Conservation (phyloP, 2,888 invertebrate species). For the Saturnia pavonia region DNA sequence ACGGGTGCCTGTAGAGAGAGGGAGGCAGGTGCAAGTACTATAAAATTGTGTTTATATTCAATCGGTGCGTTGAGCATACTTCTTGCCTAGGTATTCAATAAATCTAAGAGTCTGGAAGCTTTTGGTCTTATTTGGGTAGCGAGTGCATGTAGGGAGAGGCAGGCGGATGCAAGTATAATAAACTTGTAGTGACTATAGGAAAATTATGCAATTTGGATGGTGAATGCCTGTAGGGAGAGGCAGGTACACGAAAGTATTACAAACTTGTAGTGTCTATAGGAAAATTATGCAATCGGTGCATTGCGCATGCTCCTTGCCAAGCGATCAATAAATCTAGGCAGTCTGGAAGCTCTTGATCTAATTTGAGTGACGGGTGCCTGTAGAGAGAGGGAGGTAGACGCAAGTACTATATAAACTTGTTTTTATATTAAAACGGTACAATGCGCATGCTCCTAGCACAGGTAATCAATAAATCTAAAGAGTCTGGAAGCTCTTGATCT, state of each 20-base stretch:
- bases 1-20: neutral
- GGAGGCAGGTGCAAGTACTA: neutral
- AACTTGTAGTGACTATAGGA: neutral
- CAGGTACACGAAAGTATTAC: neutral
- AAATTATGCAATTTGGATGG: neutral
- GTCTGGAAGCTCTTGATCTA: neutral
- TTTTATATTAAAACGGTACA: neutral
- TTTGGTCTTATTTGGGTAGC: neutral
- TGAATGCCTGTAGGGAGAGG: neutral
- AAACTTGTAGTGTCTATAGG: neutral
- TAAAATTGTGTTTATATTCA: neutral
- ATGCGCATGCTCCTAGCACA: neutral
- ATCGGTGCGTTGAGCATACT: neutral
- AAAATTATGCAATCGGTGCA: neutral
- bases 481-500: neutral
- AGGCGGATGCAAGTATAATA: neutral
- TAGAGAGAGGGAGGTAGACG: neutral
- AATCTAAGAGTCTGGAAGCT: neutral
- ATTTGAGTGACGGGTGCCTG: neutral
- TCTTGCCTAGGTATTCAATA: neutral
- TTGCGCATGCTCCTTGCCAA: neutral
- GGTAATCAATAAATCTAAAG: neutral
- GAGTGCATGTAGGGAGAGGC: neutral
- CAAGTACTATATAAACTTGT: neutral
- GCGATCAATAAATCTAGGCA: neutral